Evolutionary conservation across 1,140 invertebrate genomes (phyloP), one percentile per base, ranked within the genome.

Genomic region (Drosophila pectinifera): DNA sequence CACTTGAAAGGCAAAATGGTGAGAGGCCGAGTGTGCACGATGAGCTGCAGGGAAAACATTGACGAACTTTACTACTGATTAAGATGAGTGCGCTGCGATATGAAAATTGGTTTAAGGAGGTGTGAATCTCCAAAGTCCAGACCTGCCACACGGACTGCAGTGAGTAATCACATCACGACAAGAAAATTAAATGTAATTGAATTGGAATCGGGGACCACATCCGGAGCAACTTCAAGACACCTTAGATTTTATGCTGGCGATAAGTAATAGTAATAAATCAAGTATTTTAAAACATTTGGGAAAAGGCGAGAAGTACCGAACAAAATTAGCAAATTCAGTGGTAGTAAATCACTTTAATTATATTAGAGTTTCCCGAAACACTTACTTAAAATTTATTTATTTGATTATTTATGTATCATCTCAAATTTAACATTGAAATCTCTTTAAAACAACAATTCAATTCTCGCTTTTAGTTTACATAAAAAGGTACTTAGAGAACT

Each of bases 1-100:
- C 73, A 76, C 73, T 76, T 75, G 72, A 72, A 48, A 67, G 51
- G 41, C 49, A 36, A 57, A 55, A 55, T 31, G 58, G 48, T 22
- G 28, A 54, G 24, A 59, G 63, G 73, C 49, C 49, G 36, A 62
- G 54, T 62, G 34, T 74, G 58, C 58, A 41, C 72, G 70, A 63
- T 73, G 48, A 55, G 49, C 69, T 53, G 22, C 72, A 56, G 45
- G 70, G 64, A 42, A 68, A 36, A 26, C 45, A 36, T 36, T 53
- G 61, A 53, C 34, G 45, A 39, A 55, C 49, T 41, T 54, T 49
- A 34, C 34, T 42, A 45, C 67, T 73, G 69, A 73, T 73, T 73
- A 73, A 61, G 69, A 73, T 51, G 22, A 20, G 20, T 11, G 28
- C 26, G 20, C 7, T 14, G 36, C 34, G 63, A 65, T 64, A 67